Evolutionary conservation across 2,797 vertebrate genomes (phyloP).

Genomic region (Rhincodon typus): DNA sequence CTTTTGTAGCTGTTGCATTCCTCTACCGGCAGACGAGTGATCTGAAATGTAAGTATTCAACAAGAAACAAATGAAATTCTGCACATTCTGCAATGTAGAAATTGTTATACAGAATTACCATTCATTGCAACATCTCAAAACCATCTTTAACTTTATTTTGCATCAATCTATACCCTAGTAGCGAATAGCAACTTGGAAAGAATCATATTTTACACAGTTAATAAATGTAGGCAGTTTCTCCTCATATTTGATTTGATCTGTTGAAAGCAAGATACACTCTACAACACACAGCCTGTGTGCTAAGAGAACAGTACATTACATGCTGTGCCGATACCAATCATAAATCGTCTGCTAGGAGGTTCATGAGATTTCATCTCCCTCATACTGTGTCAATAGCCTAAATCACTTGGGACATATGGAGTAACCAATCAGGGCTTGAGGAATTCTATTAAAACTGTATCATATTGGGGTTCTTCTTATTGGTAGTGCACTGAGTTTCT

Average conservation of each 20-base stretch:
- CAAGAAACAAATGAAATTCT: slow-evolving; percentile 42
- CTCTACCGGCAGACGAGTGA: slow-evolving; percentile 80
- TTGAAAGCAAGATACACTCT: neutral
- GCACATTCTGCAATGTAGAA: slow-evolving; percentile 48
- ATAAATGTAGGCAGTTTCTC: neutral
- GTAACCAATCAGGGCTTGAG: neutral
- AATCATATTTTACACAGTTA: neutral
- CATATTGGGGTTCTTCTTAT: neutral
- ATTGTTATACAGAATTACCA: neutral
- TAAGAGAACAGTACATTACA: neutral
- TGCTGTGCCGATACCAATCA: neutral
- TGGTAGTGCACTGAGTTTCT: neutral
- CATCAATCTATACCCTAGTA: neutral
- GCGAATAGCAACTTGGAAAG: neutral
- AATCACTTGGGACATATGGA: neutral
- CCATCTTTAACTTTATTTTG: neutral
- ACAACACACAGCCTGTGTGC: neutral
- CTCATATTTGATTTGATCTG: neutral
- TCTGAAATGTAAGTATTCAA: slow-evolving; percentile 55
- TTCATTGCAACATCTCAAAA: neutral
- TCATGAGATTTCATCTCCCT: neutral
- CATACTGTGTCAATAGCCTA: neutral
- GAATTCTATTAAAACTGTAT: neutral
- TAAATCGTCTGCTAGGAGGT: neutral
- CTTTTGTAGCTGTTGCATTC: slow-evolving; percentile 65